These are phyloP conservation scores for Lanistes nyassanus DNA, from an alignment of 1,140 invertebrate genomes.

Conservation along the genomic window DNA sequence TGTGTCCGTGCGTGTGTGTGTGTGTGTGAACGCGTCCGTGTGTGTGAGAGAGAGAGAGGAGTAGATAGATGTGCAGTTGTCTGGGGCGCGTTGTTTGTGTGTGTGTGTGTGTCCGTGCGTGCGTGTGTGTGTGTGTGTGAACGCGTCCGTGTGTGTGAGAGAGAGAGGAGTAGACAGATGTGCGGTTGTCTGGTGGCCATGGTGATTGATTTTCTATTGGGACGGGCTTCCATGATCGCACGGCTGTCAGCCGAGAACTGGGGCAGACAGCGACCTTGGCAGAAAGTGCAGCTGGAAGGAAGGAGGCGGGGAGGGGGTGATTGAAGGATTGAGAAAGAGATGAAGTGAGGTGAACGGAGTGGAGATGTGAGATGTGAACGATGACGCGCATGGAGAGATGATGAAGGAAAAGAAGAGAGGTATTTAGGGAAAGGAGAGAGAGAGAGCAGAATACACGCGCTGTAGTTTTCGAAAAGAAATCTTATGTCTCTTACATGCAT, in stretches of 20 bases:
- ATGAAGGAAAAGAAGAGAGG: neutral
- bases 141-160: neutral
- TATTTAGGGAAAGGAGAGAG: neutral
- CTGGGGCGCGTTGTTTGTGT: too few species aligned
- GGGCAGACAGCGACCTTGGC: too few species aligned
- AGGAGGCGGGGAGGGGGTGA: neutral
- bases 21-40: conserved; percentile 7
- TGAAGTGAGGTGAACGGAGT: neutral
- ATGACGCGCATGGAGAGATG: neutral
- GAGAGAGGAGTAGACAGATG: neutral
- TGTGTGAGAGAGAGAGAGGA: neutral
- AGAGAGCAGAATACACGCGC: neutral
- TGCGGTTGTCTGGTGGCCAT: too few species aligned
- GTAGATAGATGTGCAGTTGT: neutral
- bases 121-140: conserved; percentile 10
- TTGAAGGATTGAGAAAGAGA: neutral
- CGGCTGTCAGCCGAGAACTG: too few species aligned
- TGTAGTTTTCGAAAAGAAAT: too few species aligned
- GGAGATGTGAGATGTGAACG: neutral
- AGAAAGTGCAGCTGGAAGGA: too few species aligned
- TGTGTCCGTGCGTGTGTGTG: conserved; percentile 1
- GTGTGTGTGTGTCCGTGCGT: conserved; percentile 6
- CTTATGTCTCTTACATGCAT: too few species aligned
- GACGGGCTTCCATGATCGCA: too few species aligned
- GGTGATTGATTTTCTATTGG: too few species aligned